Base-by-base conservation (phyloP, 2,888 invertebrate genomes). In the Ophion costatus region DNA sequence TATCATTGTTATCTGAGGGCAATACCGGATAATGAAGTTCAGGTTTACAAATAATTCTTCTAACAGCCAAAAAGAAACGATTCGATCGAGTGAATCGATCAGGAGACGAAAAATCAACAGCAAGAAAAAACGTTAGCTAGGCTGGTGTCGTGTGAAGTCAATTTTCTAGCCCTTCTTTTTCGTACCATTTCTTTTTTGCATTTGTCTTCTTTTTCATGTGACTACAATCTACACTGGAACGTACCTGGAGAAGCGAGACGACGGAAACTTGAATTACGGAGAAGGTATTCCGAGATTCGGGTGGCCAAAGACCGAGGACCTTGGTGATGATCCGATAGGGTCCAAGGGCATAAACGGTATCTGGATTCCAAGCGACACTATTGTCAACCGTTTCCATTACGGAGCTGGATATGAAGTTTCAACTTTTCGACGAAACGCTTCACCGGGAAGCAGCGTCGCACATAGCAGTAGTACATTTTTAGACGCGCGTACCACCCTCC, bases 1-100 rank as follows among this genome's bases (percentile, higher is more conserved):
- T 38, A 83, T 70, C 86, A 88, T 86, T 61, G 81, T 79, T 20
- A 88, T 17, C 88, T 88, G 82, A 9, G 22, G n/a, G 51, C n/a
- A 71, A 22, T 20, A 9, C 3, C 5, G 10, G 6, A 9, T 22
- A 56, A 56, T 56, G 38, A 38, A 38, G 38, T 38, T 38, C 9
- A 38, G 38, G 6, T 3, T 17, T 51, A 17, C 51, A 17, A 14
- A 51, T 0, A 17, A 51, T 17, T 51, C 51, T 14, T 17, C 51
- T 5, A 51, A 51, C 51, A 51, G 14, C 51, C 51, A 17, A 51
- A 5, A 51, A 17, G 14, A 51, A 51, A 51, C 17, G 11, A 17
- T 17, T 5, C 5, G 51, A 4, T 5, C 17, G 17, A 45, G 45
- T 14, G 45, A 51, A 51, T 51, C 14, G 17, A 14, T 51, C 51